These are phyloP conservation scores for Ennomos quercinarius DNA, from an alignment of 2,888 invertebrate genomes.

Conservation along the genomic window DNA sequence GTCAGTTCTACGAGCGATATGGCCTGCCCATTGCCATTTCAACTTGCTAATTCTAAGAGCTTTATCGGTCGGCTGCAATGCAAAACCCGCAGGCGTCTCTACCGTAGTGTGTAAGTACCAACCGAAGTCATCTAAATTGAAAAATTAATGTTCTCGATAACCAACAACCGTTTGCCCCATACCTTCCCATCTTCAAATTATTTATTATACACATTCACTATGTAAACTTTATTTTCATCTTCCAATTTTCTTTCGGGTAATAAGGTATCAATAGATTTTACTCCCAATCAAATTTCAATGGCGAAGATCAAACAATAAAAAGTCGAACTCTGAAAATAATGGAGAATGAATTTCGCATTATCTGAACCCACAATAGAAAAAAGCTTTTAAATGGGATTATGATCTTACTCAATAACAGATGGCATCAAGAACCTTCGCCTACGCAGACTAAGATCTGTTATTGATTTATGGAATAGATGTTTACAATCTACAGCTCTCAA, in stretches of 20 bases:
- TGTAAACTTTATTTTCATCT: slow-evolving; percentile 33
- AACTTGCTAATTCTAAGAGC: too few species aligned
- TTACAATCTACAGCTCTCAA: neutral
- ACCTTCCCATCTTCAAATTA: slow-evolving; percentile 23
- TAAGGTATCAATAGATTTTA: slow-evolving; percentile 21
- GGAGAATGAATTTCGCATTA: slow-evolving; percentile 14
- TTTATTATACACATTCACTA: slow-evolving; percentile 31
- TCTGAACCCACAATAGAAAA: slow-evolving; percentile 20
- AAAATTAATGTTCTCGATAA: slow-evolving; percentile 33
- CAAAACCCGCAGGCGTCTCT: too few species aligned
- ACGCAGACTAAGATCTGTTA: neutral
- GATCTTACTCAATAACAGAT: slow-evolving; percentile 20
- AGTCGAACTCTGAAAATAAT: slow-evolving; percentile 20
- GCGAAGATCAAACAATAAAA: slow-evolving; percentile 27
- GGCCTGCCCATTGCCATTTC: too few species aligned
- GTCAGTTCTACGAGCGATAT: too few species aligned
- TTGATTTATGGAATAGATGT: neutral
- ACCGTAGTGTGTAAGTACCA: too few species aligned
- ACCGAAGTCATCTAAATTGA: slow-evolving; percentile 13
- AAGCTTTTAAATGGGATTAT: slow-evolving; percentile 22
- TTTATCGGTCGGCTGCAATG: too few species aligned
- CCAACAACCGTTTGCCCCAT: slow-evolving; percentile 32
- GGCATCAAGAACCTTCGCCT: slow-evolving; percentile 10
- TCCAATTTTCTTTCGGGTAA: slow-evolving; percentile 35
- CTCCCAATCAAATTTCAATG: slow-evolving; percentile 27